Base-by-base conservation (phyloP, 1,140 invertebrate genomes). In the Tachypleus tridentatus region DNA sequence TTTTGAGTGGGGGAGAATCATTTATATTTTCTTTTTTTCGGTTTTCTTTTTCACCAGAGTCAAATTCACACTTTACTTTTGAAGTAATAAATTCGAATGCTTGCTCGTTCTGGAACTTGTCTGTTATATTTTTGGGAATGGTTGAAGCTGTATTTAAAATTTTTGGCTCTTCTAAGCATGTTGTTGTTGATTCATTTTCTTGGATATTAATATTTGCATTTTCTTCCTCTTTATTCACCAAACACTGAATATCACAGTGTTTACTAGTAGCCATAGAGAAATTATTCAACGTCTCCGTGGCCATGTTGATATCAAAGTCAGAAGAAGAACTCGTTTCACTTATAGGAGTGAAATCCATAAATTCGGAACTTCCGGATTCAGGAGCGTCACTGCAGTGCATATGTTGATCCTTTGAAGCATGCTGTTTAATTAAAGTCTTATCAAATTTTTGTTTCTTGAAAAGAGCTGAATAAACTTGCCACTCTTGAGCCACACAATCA, bases 241-340 rank as follows among this genome's bases (percentile, higher is more conserved):
- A 47, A 10, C 58, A 48, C 58, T 48, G 58, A 59, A 59, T 59
- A 5, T 59, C 58, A 47, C 49, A 48, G 10, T 59, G 58, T 48
- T 59, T 59, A 0, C 58, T 59, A 8, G 47, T 9, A 49, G 58
- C 9, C 47, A 59, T 48, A 5, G 58, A 59, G 10, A 59, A 59
- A 59, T 59, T 59, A 49, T 59, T 59, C 5, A 59, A 59, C 10
- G 58, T 54, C 29, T 29, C 29, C 29, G 29, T 29, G 29, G 29
- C 29, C 29, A 29, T 29, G 29, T 29, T 29, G 29, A 29, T 29
- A 29, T 29, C 29, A 29, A 29, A 29, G 29, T 29, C 29, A 29
- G 29, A 29, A 29, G 29, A 29, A 29, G 29, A 1, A 29, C 29
- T 29, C 29, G 29, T 29, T 29, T 29, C 29, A 29, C 29, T 29